Base-by-base conservation (phyloP, 2,888 invertebrate genomes). In the Scaptomyza cyrtandrae region DNA sequence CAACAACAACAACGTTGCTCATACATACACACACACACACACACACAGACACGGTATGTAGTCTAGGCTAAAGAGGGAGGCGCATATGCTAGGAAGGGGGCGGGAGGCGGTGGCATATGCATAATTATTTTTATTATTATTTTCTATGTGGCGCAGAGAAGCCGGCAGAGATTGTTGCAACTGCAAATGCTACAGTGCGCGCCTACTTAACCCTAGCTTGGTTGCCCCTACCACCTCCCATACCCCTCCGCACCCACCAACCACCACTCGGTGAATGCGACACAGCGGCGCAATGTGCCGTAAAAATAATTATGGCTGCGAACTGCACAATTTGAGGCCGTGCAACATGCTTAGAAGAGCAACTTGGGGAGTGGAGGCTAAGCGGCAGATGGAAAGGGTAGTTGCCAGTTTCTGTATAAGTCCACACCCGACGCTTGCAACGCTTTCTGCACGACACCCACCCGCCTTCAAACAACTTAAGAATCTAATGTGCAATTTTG, bases 231-330 rank as follows among this genome's bases (percentile, higher is more conserved):
- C 11, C 13, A 2, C 7, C 49, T 33, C 0, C 11, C 11, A 4
- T 37, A 11, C 19, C 35, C 16, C 43, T 48, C 9, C 1, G 3
- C 44, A 44, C 13, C 45, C 10, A 14, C 52, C n/a, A 19, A 31
- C 46, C 19, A 45, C 19, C 43, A 27, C 7, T 13, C 52, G 27
- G 33, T 52, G 19, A 41, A 48, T 44, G 59, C 43, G 39, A 35
- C 35, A 57, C 78, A 58, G 59, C 72, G 59, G 75, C 61, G 88
- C 86, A 86, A 86, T 88, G 88, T 83, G 86, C 86, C 86, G 88
- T 86, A 86, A 86, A 86, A 88, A 86, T 86, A 86, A 86, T 86
- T 86, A 86, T 86, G 86, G 83, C 86, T 88, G 88, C 84, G 78
- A 72, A 86, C 88, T 85, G 89, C 87, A 79, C 89, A 87, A 86